These are phyloP conservation scores for Incurvaria masculella DNA, from an alignment of 2,888 invertebrate genomes.

Conservation along the genomic window DNA sequence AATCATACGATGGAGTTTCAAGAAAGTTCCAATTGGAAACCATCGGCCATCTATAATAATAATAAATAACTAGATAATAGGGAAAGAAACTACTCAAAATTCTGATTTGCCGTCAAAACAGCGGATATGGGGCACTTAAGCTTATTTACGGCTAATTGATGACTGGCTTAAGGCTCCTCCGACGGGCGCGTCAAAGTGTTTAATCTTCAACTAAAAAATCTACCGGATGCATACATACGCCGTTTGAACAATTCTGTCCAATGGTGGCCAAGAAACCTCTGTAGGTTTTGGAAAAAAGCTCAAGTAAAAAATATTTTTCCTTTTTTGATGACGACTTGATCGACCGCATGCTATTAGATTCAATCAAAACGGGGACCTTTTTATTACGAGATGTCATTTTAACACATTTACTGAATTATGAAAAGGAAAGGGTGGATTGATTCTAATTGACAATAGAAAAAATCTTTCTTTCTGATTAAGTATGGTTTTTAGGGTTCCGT, in stretches of 20 bases:
- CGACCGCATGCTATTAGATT: background rate
- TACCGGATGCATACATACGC: too few relatives aligned
- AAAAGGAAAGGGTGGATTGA: background rate
- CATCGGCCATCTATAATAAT: too few relatives aligned
- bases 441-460: background rate
- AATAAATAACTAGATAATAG: background rate
- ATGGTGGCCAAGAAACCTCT: too few relatives aligned
- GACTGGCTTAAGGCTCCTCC: constrained; percentile 44
- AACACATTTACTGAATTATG: background rate
- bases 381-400: background rate
- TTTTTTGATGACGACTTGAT: too few relatives aligned
- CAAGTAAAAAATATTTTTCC: too few relatives aligned
- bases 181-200: background rate
- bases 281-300: too few relatives aligned
- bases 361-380: background rate
- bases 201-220: too few relatives aligned
- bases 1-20: too few relatives aligned
- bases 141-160: constrained; percentile 56
- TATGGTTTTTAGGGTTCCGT: too few relatives aligned
- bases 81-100: background rate
- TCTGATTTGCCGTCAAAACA: constrained; percentile 36
- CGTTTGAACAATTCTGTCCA: too few relatives aligned
- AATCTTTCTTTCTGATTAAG: too few relatives aligned
- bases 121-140: constrained; percentile 51
- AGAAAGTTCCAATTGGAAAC: too few relatives aligned